Evolutionary conservation across 2,888 invertebrate genomes (phyloP).

Genomic region (Rhamphomyia laevipes): DNA sequence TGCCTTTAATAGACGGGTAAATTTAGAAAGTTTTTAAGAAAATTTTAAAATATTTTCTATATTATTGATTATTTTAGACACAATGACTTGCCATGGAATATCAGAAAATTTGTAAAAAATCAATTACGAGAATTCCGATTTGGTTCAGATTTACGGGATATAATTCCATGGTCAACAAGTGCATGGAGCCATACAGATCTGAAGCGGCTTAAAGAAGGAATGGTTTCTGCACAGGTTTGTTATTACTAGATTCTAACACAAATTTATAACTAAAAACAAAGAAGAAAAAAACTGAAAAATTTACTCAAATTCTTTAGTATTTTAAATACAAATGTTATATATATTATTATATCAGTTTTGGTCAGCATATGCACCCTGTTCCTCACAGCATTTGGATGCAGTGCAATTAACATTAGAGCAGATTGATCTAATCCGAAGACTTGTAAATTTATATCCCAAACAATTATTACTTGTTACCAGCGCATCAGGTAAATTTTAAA

Average conservation of each 20-base stretch:
- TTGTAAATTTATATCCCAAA: slow-evolving; percentile 67
- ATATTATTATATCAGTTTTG: slow-evolving; percentile 55
- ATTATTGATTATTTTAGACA: slow-evolving; percentile 25
- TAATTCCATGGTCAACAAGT: slow-evolving; percentile 63
- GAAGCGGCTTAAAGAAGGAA: slow-evolving; percentile 44
- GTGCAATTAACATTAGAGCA: slow-evolving; percentile 75
- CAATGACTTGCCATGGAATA: slow-evolving; percentile 58
- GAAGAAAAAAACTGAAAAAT: neutral
- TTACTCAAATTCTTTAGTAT: neutral
- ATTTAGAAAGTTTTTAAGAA: neutral
- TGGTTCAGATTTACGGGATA: slow-evolving; percentile 53
- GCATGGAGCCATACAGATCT: slow-evolving; percentile 67
- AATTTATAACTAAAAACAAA: too few relatives aligned
- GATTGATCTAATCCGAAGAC: slow-evolving; percentile 71
- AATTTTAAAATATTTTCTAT: neutral
- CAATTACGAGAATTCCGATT: slow-evolving; percentile 47
- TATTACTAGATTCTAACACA: neutral
- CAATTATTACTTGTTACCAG: slow-evolving; percentile 67
- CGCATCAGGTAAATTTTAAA: slow-evolving; percentile 50
- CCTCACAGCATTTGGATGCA: slow-evolving; percentile 71
- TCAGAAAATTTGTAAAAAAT: slow-evolving; percentile 54
- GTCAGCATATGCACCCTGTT: slow-evolving; percentile 77
- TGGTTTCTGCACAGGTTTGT: slow-evolving; percentile 61
- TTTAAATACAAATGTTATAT: neutral
- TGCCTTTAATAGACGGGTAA: slow-evolving; percentile 50